phyloP scores from a whole-genome alignment of 2,888 invertebrate genomes.

The Sepioteuthis lessoniana region DNA sequence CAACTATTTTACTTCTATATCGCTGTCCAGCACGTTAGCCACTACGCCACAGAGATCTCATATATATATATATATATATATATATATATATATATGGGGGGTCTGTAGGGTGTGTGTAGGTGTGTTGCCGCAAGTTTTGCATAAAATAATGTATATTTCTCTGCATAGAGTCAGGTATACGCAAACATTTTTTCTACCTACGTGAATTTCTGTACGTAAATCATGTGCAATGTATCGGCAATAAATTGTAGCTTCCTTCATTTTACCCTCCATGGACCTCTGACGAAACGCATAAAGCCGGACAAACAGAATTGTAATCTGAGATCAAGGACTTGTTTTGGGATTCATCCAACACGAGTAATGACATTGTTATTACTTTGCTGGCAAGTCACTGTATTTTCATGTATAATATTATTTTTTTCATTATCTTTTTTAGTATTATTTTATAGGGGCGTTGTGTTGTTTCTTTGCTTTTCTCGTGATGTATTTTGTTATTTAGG shows the following conservation, averaged over 20 bases:
- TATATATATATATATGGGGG: neutral
- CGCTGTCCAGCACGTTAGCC: no score
- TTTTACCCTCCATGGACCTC: conserved; percentile 17
- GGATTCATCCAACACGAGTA: conserved; percentile 25
- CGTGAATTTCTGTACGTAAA: neutral
- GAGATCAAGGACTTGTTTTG: conserved; percentile 21
- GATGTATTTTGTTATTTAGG: neutral
- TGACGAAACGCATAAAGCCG: neutral
- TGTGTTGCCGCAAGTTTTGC: neutral
- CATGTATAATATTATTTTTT: no score
- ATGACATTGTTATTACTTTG: neutral
- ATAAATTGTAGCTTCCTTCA: neutral
- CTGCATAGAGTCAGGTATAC: neutral
- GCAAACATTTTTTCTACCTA: neutral
- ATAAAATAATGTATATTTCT: neutral
- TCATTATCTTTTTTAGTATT: neutral
- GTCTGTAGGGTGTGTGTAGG: neutral
- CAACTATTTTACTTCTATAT: no score
- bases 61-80: neutral
- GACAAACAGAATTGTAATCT: neutral
- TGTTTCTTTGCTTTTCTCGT: neutral
- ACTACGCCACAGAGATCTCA: no score
- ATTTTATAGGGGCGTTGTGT: neutral
- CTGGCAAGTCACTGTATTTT: neutral
- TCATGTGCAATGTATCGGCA: neutral